Base-by-base conservation (phyloP, 1,140 invertebrate species). In the Heliconius congener region DNA sequence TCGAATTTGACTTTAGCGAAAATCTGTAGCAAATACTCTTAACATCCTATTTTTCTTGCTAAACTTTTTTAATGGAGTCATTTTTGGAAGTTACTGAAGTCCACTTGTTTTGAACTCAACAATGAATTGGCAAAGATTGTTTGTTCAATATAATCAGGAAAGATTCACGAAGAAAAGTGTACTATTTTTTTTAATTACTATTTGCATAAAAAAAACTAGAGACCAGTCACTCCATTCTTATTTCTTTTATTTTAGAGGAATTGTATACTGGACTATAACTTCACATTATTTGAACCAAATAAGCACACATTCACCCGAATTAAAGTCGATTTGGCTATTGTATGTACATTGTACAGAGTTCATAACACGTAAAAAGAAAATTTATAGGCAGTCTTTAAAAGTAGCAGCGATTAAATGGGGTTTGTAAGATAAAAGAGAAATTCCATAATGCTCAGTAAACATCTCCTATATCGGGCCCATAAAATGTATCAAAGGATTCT, bases 401-500 rank as follows among this genome's bases (percentile, higher is more conserved):
- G 57, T 60, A 46, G 60, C 23, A 66, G 23, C 60, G 23, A 66
- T 66, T 66, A 66, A 66, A 66, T 16, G n/a, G 60, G 23, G 9
- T 30, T 66, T 27, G 60, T 30, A 66, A 66, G 23, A 66, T 30
- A 66, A 27, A 66, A 66, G 23, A 66, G 60, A 66, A 27, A 66
- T 30, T 66, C 60, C 60, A 76, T 74, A 74, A 80, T 80, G 19
- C 27, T 60, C 46, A 80, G 57, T 80, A 76, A 80, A 77, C 52
- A 80, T 79, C 37, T 42, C 39, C 73, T 71, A 80, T 81, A 84
- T 82, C 81, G 83, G 83, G 70, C 70, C 71, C 60, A 82, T 84
- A 85, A 85, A 85, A 86, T 84, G 78, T 88, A 90, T 88, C 84
- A 90, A 88, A 88, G 84, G 83, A 86, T 87, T 84, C 83, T 83